Evolutionary conservation across 2,113 vertebrate genomes (phyloP), one percentile per base, ranked within the genome.

Genomic region (Syngnathus typhle): DNA sequence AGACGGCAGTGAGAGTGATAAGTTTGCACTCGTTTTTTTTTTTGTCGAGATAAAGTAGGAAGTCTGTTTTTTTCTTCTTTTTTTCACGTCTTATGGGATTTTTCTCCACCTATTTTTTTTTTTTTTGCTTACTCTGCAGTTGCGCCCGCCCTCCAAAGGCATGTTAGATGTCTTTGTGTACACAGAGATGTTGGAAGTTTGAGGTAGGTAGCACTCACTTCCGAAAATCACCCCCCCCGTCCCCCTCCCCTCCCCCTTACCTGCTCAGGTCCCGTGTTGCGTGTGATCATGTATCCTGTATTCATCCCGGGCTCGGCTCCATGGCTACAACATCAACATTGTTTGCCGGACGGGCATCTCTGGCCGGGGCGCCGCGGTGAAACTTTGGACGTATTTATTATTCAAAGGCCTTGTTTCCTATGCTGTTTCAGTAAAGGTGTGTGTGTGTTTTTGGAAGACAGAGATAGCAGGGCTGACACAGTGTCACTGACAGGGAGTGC

Each of bases 321-420:
- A 67, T 63, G 67, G 68, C 75, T 44, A 44, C 60, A 62, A 92
- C 91, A 90, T 92, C 91, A 91, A 90, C 91, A 90, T 92, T 90
- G 91, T 91, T 91, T 92, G 89, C 88, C 58, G 80, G 87, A 84
- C 61, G 83, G 85, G 82, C 83, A 84, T 88, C 84, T 78, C 82
- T 84, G 84, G 83, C 87, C 73, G 59, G 27, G 77, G 64, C 6
- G 49, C 49, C 19, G 83, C 87, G 85, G 88, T 85, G 81, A 75
- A 87, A 88, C 85, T 86, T 85, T 84, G 80, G 85, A 6, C 85
- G 85, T 91, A 92, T 92, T 92, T 92, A 91, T 92, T 92, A 91
- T 92, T 92, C 88, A 92, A 92, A 90, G 90, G 80, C 80, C 88
- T 88, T 89, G 88, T 90, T 91, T 83, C 81, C 72, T 85, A 85